Base-by-base conservation (phyloP, 2,888 invertebrate species). In the Euzophera pinguis region DNA sequence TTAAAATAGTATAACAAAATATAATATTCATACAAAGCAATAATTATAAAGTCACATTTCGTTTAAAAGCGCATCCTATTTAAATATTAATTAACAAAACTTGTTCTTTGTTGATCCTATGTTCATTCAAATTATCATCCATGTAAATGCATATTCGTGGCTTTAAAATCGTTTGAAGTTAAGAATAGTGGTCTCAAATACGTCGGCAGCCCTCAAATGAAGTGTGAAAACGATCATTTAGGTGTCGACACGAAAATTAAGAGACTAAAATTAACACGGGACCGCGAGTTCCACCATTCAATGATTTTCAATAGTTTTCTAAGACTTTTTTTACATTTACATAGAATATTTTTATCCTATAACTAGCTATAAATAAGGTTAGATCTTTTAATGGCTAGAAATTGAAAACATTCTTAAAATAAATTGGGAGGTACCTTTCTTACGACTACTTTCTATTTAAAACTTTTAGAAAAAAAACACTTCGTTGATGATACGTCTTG, bases 101-200 rank as follows among this genome's bases (percentile, higher is more conserved):
- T 8, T 12, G 9, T 9, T 12, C n/a, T 10, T 42, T 12, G 38
- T 42, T 9, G 27, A 32, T 14, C 32, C 13, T 13, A 6, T 45
- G 45, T 45, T 32, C 14, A 14, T 45, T 32, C 13, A 32, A 32
- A 45, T 45, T 1, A 32, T 45, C 6, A 6, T 6, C 5, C 42
- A 12, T 27, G 42, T 43, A 27, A 43, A 45, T 32, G 29, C 14
- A 45, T 45, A 45, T 45, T 32, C 16, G 43, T 29, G 13, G 7
- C 13, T 22, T n/a, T 32, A 0, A 9, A 32, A 32, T 32, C 32
- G 45, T 45, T 45, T 45, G 45, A 45, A 45, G 45, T 45, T 32
- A 45, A 45, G 32, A 45, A 45, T 45, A 45, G 45, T 45, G 45
- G 14, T 14, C 32, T 45, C 32, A 29, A 45, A 45, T 32, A 45